A percentile compares a stretch with the other conserved stretches of the same genome.
Conservation (phyloP, 2,888 invertebrate genomes). For the Polylopha cassiicola region DNA sequence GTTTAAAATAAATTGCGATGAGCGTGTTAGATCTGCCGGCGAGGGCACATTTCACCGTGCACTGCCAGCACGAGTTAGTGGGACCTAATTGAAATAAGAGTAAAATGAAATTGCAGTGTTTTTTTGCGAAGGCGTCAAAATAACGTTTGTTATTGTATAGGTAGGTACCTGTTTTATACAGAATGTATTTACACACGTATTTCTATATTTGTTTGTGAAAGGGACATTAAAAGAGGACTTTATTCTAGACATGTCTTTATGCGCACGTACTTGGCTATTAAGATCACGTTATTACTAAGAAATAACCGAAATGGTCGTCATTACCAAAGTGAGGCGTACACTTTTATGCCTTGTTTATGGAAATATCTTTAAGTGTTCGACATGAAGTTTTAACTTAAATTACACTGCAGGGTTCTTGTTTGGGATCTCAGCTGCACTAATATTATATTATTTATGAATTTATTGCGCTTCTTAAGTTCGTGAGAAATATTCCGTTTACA, state of each 20-base stretch:
- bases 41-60: constrained; percentile 16
- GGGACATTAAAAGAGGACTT: too few relatives aligned
- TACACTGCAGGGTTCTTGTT: too few relatives aligned
- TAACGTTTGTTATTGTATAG: too few relatives aligned
- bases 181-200: too few relatives aligned
- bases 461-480: too few relatives aligned
- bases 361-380: constrained; percentile 32
- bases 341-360: constrained; percentile 45
- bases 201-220: too few relatives aligned
- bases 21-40: constrained; percentile 32
- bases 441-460: too few relatives aligned
- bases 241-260: not conserved
- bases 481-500: too few relatives aligned
- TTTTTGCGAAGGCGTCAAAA: constrained; percentile 37
- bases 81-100: constrained; percentile 36
- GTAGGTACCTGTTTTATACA: too few relatives aligned
- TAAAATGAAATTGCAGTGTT: constrained; percentile 23
- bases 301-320: constrained; percentile 37
- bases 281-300: constrained; percentile 31
- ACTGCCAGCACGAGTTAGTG: constrained; percentile 26
- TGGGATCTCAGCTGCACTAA: too few relatives aligned
- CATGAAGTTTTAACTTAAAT: constrained; percentile 31
- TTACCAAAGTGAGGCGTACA: constrained; percentile 35
- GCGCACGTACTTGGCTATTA: constrained; percentile 8
- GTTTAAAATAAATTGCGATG: constrained; percentile 27